phyloP scores from a whole-genome alignment of 2,888 invertebrate species.

The Hyposoter dolosus region DNA sequence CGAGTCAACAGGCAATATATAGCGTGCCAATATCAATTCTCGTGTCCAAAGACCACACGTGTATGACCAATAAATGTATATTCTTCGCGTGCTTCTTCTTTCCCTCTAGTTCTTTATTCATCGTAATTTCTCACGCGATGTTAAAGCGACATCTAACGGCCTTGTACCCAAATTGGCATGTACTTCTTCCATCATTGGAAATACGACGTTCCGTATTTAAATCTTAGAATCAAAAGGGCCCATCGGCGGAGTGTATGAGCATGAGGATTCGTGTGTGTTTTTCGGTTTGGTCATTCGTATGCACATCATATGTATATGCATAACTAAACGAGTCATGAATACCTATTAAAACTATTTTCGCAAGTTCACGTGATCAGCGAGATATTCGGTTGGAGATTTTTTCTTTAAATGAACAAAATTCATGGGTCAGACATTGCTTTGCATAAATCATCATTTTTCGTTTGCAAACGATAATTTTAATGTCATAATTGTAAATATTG shows the following conservation, averaged over 20 bases:
- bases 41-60: constrained; percentile 51
- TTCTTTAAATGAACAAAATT: constrained; percentile 5
- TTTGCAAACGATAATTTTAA: neutral
- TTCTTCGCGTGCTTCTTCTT: constrained; percentile 29
- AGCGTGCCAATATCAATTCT: constrained; percentile 55
- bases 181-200: constrained; percentile 29
- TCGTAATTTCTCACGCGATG: constrained; percentile 58
- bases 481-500: neutral
- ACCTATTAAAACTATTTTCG: constrained; percentile 15
- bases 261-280: neutral
- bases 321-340: constrained; percentile 12
- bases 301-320: neutral
- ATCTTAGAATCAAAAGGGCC: constrained; percentile 20
- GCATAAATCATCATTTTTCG: neutral
- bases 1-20: constrained; percentile 46
- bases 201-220: constrained; percentile 14
- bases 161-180: constrained; percentile 39
- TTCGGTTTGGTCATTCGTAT: neutral
- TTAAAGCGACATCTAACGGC: constrained; percentile 47
- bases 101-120: constrained; percentile 44
- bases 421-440: neutral
- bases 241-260: neutral
- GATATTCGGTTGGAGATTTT: constrained; percentile 8
- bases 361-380: constrained; percentile 13
- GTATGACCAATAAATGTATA: constrained; percentile 50